A percentile compares a stretch with the other conserved stretches of the same genome.
Conservation (phyloP, 2,888 invertebrate species). For the Meliscaeva auricollis region DNA sequence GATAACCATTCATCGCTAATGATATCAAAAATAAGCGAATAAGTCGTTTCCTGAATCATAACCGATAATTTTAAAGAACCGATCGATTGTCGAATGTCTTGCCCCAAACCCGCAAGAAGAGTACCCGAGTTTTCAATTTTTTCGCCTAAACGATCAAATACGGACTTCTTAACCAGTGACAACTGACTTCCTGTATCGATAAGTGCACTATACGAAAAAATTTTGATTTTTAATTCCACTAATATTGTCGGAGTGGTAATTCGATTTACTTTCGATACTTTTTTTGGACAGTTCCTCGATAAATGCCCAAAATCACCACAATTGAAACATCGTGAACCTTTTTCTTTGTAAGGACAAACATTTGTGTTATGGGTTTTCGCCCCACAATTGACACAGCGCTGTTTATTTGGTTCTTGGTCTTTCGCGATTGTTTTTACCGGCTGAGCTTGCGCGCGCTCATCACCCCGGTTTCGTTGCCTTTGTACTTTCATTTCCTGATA, state of each 20-base stretch:
- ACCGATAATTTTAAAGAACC: slow-evolving; percentile 16
- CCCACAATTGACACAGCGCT: slow-evolving; percentile 7
- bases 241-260: slow-evolving; percentile 1
- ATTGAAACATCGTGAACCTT: slow-evolving; percentile 15
- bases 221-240: slow-evolving; percentile 18
- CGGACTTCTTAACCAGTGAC: slow-evolving; percentile 5
- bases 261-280: slow-evolving; percentile 11
- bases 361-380: neutral
- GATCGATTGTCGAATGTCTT: slow-evolving; percentile 14
- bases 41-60: slow-evolving; percentile 17
- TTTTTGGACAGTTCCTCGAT: slow-evolving; percentile 25
- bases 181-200: slow-evolving; percentile 14
- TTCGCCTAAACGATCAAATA: neutral
- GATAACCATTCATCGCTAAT: slow-evolving; percentile 31
- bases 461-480: slow-evolving; percentile 18
- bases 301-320: slow-evolving; percentile 20
- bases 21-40: slow-evolving; percentile 37
- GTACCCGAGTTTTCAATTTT: slow-evolving; percentile 7
- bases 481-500: slow-evolving; percentile 22
- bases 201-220: slow-evolving; percentile 1
- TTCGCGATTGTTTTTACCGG: slow-evolving; percentile 1
- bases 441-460: slow-evolving; percentile 15
- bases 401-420: slow-evolving; percentile 18
- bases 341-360: slow-evolving; percentile 19
- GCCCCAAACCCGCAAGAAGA: neutral